Evolutionary conservation across 2,113 vertebrate species (phyloP).

Genomic region (Boulengeromyrus knoepffleri): DNA sequence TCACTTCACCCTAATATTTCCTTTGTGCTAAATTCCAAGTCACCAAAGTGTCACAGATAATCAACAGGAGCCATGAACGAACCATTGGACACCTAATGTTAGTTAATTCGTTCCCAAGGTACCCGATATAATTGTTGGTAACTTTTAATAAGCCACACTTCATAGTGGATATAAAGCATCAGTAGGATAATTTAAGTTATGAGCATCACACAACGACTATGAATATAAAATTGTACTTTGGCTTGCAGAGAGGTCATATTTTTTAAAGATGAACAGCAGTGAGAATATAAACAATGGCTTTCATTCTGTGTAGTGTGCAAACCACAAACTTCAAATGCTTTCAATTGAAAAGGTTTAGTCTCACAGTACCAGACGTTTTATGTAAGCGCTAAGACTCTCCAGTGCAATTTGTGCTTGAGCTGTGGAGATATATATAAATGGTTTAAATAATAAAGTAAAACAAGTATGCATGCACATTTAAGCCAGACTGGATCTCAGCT

Average conservation of each 20-base stretch:
- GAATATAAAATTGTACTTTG: neutral
- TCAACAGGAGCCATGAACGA: neutral
- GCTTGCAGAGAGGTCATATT: neutral
- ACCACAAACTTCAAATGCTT: neutral
- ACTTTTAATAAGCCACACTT: neutral
- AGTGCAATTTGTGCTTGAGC: neutral
- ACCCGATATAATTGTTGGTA: neutral
- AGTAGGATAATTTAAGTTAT: neutral
- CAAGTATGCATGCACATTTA: neutral
- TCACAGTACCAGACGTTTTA: neutral
- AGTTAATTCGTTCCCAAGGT: neutral
- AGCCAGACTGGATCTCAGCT: neutral
- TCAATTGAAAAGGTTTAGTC: neutral
- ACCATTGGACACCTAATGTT: neutral
- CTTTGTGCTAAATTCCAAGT: neutral
- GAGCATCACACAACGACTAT: neutral
- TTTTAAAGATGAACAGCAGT: neutral
- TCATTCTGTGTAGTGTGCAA: neutral
- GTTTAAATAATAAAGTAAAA: neutral
- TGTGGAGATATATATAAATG: neutral
- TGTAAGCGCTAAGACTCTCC: neutral
- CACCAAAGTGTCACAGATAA: neutral
- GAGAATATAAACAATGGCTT: neutral
- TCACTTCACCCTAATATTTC: neutral
- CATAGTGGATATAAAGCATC: neutral